Conservation (phyloP, 2,113 vertebrate species). For the Xenopus laevis region DNA sequence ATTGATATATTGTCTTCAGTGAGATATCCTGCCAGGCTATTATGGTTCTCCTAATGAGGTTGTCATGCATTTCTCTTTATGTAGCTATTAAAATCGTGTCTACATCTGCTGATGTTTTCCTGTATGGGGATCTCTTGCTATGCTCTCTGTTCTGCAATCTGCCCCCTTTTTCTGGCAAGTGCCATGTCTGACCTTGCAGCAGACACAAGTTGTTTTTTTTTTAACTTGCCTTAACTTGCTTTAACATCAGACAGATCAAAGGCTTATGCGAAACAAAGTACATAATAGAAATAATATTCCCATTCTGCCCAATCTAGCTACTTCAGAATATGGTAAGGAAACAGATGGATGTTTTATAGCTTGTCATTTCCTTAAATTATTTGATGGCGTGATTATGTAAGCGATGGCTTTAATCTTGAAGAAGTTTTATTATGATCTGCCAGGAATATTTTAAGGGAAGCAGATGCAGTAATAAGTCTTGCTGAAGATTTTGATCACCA, state of each 20-base stretch:
- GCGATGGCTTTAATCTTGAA: slow-evolving; percentile 33
- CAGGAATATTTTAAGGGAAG: not conserved
- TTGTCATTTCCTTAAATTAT: slow-evolving; percentile 29
- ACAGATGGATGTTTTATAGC: slow-evolving; percentile 43
- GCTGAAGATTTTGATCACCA: not conserved
- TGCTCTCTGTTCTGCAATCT: slow-evolving; percentile 46
- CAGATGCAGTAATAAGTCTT: too few relatives aligned
- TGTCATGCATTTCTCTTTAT: slow-evolving; percentile 71
- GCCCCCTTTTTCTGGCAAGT: slow-evolving; percentile 33
- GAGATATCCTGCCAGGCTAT: slow-evolving; percentile 62
- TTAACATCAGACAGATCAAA: slow-evolving; percentile 43
- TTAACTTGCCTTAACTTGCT: slow-evolving; percentile 35
- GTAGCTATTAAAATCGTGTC: slow-evolving; percentile 69
- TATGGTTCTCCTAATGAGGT: slow-evolving; percentile 68
- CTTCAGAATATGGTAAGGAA: slow-evolving; percentile 24
- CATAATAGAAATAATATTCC: slow-evolving; percentile 43
- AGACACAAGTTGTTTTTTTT: slow-evolving; percentile 24
- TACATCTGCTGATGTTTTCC: slow-evolving; percentile 69
- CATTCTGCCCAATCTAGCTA: slow-evolving; percentile 26
- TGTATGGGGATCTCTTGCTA: slow-evolving; percentile 29
- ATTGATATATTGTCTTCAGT: slow-evolving; percentile 65
- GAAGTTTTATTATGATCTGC: not conserved
- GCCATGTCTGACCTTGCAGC: slow-evolving; percentile 29
- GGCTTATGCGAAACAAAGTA: slow-evolving; percentile 40
- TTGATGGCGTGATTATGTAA: slow-evolving; percentile 22